Evolutionary conservation across 2,113 vertebrate genomes (phyloP).

Genomic region (Mobula birostris): DNA sequence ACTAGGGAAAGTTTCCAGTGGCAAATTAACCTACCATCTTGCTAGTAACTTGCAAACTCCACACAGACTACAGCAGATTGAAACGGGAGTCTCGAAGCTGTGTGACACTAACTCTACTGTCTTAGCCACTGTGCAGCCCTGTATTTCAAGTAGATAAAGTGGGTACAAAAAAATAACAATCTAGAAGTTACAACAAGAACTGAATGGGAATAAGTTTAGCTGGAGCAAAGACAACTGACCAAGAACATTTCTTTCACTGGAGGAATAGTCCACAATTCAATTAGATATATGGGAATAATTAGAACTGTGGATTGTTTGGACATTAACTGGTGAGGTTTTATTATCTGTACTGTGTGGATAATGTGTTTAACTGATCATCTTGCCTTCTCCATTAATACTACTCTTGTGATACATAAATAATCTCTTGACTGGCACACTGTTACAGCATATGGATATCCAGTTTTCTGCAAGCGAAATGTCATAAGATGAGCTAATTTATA

Average conservation of each 20-base stretch:
- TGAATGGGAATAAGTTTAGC: neutral
- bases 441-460: neutral
- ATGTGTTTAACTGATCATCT: neutral
- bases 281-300: neutral
- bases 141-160: no score
- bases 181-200: neutral
- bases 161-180: neutral
- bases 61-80: no score
- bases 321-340: neutral
- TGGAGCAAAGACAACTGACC: neutral
- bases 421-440: neutral
- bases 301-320: neutral
- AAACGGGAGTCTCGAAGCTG: no score
- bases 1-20: no score
- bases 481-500: neutral
- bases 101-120: no score
- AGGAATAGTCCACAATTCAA: neutral
- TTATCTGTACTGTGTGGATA: neutral
- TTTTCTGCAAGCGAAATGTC: neutral
- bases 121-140: no score
- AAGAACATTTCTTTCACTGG: neutral
- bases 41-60: no score
- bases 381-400: no score
- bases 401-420: neutral
- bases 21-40: no score